These are phyloP conservation scores for Drosophila lutescens DNA, from an alignment of 2,888 invertebrate species.

Conservation along the genomic window DNA sequence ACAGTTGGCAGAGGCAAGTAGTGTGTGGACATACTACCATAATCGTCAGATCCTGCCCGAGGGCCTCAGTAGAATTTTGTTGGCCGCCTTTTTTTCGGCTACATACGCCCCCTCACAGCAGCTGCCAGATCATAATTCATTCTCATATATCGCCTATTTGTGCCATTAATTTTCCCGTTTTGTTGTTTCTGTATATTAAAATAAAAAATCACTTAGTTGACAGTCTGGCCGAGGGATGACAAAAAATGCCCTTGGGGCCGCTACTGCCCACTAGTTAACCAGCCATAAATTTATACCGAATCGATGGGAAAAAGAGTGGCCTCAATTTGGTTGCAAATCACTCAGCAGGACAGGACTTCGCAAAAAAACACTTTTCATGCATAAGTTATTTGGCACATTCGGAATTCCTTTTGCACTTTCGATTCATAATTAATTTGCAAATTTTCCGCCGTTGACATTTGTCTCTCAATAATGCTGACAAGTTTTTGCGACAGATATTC, in stretches of 20 bases:
- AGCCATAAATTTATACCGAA: constrained; percentile 52
- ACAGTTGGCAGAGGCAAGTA: constrained; percentile 19
- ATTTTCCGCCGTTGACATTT: constrained; percentile 33
- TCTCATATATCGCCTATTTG: constrained; percentile 42
- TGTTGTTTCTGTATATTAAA: constrained; percentile 50
- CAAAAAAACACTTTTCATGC: constrained; percentile 32
- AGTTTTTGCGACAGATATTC: constrained; percentile 38
- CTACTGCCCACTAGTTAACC: constrained; percentile 9
- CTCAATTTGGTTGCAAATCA: constrained; percentile 20
- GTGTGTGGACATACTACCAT: neutral
- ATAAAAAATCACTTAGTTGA: constrained; percentile 72
- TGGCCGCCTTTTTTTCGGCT: constrained; percentile 32
- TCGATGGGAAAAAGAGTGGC: constrained; percentile 30
- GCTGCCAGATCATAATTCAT: constrained; percentile 66
- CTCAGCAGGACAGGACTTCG: constrained; percentile 8
- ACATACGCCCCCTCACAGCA: constrained; percentile 51
- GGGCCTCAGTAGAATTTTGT: constrained; percentile 21
- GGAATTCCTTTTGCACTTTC: constrained; percentile 23
- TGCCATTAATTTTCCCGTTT: constrained; percentile 34
- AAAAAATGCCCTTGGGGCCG: constrained; percentile 14
- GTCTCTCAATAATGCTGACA: constrained; percentile 33
- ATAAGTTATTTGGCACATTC: constrained; percentile 42
- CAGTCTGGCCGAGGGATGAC: constrained; percentile 43
- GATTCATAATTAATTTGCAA: constrained; percentile 40
- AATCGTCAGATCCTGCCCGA: constrained; percentile 11